Conservation (phyloP, 2,888 invertebrate genomes). For the Theodoxus fluviatilis region DNA sequence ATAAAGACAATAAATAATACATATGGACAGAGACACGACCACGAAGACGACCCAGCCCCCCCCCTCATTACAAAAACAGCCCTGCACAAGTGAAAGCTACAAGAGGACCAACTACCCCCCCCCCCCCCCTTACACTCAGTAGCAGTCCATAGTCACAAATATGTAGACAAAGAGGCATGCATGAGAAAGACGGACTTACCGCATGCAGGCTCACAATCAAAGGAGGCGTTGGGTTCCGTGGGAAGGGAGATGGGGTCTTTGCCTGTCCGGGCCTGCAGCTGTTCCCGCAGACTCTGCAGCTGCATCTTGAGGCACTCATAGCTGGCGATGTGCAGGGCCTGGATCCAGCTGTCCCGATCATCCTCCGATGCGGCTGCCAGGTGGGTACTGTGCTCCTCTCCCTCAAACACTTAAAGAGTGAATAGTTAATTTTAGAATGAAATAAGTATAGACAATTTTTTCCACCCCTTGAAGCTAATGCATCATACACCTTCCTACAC, state of each 20-base stretch:
- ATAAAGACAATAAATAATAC: too few relatives aligned
- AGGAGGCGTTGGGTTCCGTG: conserved; percentile 41
- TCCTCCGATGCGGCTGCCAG: conserved; percentile 81
- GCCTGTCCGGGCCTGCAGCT: conserved; percentile 60
- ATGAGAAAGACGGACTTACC: too few relatives aligned
- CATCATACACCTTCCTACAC: too few relatives aligned
- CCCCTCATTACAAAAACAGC: too few relatives aligned
- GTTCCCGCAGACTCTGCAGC: conserved; percentile 68
- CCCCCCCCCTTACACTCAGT: too few relatives aligned
- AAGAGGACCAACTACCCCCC: too few relatives aligned
- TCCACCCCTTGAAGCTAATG: too few relatives aligned
- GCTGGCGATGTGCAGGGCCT: conserved; percentile 83
- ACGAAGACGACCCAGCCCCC: too few relatives aligned
- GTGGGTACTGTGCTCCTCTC: conserved; percentile 75
- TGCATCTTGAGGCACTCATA: conserved; percentile 83
- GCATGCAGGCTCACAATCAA: conserved; percentile 51
- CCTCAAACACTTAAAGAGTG: conserved; percentile 69
- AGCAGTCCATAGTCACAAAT: not conserved
- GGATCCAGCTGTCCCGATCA: conserved; percentile 86
- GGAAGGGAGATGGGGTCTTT: conserved; percentile 55
- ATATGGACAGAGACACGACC: too few relatives aligned
- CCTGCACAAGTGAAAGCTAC: too few relatives aligned
- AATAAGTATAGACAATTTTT: too few relatives aligned
- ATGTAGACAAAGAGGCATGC: not conserved
- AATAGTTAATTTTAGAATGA: too few relatives aligned